Conservation (phyloP, 2,797 vertebrate species). For the Kryptopterus vitreolus region DNA sequence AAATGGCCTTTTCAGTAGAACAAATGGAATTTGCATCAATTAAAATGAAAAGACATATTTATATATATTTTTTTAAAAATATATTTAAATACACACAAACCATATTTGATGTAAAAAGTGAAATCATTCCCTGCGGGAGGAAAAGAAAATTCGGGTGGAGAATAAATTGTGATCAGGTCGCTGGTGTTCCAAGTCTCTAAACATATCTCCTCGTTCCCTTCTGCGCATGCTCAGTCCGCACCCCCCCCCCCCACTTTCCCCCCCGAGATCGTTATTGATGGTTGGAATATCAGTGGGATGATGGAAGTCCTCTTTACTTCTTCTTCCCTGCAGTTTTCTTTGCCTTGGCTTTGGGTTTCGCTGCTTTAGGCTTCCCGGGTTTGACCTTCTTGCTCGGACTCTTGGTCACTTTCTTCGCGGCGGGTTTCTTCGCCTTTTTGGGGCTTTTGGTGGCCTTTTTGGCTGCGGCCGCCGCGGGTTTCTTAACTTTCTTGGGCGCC, state of each 20-base stretch:
- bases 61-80: too few species aligned
- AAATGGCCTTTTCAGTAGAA: too few species aligned
- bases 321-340: constrained; percentile 53
- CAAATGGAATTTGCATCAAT: neutral
- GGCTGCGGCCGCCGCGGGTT: constrained; percentile 42
- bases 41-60: neutral
- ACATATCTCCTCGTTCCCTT: neutral
- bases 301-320: constrained; percentile 45
- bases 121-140: neutral
- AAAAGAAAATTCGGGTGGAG: neutral
- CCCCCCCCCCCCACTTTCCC: too few species aligned
- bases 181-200: constrained; percentile 20
- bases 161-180: neutral
- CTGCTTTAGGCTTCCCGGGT: constrained; percentile 52
- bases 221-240: constrained; percentile 22
- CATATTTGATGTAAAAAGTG: neutral
- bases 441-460: constrained; percentile 55
- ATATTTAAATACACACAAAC: neutral
- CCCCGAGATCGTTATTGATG: neutral
- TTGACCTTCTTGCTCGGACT: constrained; percentile 55
- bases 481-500: constrained; percentile 58
- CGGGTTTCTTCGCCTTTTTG: constrained; percentile 57
- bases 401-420: constrained; percentile 54
- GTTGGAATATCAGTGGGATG: neutral
- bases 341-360: constrained; percentile 52